Base-by-base conservation (phyloP, 1,140 invertebrate species). In the Drosophila yakuba region DNA sequence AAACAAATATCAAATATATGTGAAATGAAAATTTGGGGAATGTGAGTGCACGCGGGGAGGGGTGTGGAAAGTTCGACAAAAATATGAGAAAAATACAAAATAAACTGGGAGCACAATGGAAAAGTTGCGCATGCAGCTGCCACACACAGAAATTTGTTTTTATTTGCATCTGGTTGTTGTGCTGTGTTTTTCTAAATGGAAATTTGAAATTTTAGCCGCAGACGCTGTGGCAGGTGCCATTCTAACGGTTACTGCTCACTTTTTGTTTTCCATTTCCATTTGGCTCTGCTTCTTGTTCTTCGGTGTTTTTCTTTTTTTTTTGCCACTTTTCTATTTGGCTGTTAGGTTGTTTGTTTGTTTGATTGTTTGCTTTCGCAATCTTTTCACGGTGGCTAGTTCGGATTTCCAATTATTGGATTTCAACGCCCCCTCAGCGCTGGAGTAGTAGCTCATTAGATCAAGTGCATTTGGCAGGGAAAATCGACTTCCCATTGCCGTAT, bases 351-450 rank as follows among this genome's bases (percentile, higher is more conserved):
- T 32, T 32, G 47, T 12, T 23, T 38, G 48, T 28, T 28, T 48
- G 47, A 8, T 39, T 71, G 47, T 73, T 73, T 66, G 45, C 66
- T 75, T 75, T 76, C 28, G 59, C 57, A 79, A 81, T 74, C 76
- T 63, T 48, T 72, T 83, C 61, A 57, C 68, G 72, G 75, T 59
- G 60, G 61, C 54, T 74, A 64, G 79, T 80, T 82, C 55, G 25
- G 73, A 68, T 76, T 76, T 71, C 62, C 68, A 81, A 85, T 86
- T 85, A 80, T 74, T 74, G 36, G 63, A 78, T 86, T 74, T 80
- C 63, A 68, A 55, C 59, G 64, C 64, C 64, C 48, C 28, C 51
- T 23, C 55, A 35, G 12, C 11, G 58, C 17, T 38, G 36, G 25
- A 62, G 60, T 12, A 48, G 38, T 45, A 63, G 60, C 67, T 78